phyloP scores from a whole-genome alignment of 2,797 vertebrate species.

The Benthosema pterotum region DNA sequence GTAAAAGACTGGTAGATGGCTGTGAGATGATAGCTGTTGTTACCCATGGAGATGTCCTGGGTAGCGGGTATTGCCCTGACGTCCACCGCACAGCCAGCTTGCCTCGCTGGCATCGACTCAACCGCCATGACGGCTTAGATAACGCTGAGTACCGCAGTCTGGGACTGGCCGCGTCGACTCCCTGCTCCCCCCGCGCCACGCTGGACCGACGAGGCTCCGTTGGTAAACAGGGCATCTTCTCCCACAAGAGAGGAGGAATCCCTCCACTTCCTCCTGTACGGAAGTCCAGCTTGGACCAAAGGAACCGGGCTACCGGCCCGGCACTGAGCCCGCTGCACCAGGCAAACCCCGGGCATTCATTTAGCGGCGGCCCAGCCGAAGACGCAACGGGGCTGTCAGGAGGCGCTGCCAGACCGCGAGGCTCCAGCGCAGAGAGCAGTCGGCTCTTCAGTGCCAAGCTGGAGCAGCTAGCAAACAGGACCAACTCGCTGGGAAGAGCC shows the following conservation, averaged over 20 bases:
- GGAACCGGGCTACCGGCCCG: slow-evolving; percentile 86
- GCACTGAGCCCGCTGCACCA: slow-evolving; percentile 81
- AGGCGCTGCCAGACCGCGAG: slow-evolving; percentile 41
- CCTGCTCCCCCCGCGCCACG: slow-evolving; percentile 84
- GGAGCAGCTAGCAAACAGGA: slow-evolving; percentile 92
- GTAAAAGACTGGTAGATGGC: slow-evolving; percentile 88
- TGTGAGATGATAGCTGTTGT: slow-evolving; percentile 84
- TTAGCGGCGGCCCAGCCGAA: slow-evolving; percentile 77
- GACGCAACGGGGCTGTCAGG: slow-evolving; percentile 68
- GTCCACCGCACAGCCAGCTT: slow-evolving; percentile 86
- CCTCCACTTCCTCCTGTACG: slow-evolving; percentile 93
- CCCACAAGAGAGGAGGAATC: slow-evolving; percentile 90
- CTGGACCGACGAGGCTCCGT: slow-evolving; percentile 87
- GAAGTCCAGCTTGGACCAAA: slow-evolving; percentile 96
- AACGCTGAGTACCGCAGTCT: slow-evolving; percentile 71
- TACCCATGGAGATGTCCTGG: slow-evolving; percentile 69
- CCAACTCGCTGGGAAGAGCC: slow-evolving; percentile 90
- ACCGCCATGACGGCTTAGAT: slow-evolving; percentile 84
- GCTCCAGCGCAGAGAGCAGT: slow-evolving; percentile 85
- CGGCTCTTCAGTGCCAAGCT: slow-evolving; percentile 94
- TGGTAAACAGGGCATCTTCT: slow-evolving; percentile 86
- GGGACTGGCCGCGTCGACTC: slow-evolving; percentile 76
- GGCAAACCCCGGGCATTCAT: slow-evolving; percentile 72
- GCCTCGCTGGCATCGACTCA: slow-evolving; percentile 82
- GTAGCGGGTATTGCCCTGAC: slow-evolving; percentile 75